Percentiles rank a stretch among this genome's conserved stretches.
phyloP scores from a whole-genome alignment of 37 sponge, comb jelly and placozoan genomes.

The Cliona cf. orientalis region DNA sequence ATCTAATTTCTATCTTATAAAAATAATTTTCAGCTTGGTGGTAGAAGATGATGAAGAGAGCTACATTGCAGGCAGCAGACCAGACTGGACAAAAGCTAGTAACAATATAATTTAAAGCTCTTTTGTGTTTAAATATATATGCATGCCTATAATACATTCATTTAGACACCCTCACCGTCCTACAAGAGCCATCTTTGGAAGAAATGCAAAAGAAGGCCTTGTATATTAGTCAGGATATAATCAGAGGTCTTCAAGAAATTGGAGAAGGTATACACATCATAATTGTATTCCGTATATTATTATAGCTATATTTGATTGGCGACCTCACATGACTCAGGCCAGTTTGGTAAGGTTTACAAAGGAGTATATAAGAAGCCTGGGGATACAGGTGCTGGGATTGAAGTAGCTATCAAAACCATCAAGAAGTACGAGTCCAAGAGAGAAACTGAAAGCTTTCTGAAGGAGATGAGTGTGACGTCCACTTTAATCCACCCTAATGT shows the following conservation, averaged over 20 bases:
- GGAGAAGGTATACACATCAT: background rate
- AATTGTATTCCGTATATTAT: background rate
- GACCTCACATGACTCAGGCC: background rate
- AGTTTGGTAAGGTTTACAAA: conserved; percentile 33
- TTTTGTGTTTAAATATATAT: too few relatives aligned
- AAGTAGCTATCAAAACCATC: conserved; percentile 24
- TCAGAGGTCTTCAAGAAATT: background rate
- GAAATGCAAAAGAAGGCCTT: background rate
- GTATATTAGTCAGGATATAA: background rate
- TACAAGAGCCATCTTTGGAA: too few relatives aligned
- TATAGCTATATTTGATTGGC: background rate
- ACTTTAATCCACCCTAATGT: conserved; percentile 39
- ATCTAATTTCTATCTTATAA: too few relatives aligned
- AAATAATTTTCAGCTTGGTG: too few relatives aligned
- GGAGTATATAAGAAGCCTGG: background rate
- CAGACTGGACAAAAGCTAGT: too few relatives aligned
- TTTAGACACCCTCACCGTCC: too few relatives aligned
- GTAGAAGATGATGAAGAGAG: too few relatives aligned
- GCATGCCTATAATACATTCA: too few relatives aligned
- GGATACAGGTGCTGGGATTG: background rate
- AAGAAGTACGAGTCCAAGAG: background rate
- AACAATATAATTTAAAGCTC: too few relatives aligned
- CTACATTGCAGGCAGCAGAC: too few relatives aligned
- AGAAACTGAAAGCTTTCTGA: background rate
- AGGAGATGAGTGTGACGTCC: conserved; percentile 23